These are phyloP conservation scores for Onychomys leucogaster DNA, from an alignment of 2,797 vertebrate species.

Conservation along the genomic window DNA sequence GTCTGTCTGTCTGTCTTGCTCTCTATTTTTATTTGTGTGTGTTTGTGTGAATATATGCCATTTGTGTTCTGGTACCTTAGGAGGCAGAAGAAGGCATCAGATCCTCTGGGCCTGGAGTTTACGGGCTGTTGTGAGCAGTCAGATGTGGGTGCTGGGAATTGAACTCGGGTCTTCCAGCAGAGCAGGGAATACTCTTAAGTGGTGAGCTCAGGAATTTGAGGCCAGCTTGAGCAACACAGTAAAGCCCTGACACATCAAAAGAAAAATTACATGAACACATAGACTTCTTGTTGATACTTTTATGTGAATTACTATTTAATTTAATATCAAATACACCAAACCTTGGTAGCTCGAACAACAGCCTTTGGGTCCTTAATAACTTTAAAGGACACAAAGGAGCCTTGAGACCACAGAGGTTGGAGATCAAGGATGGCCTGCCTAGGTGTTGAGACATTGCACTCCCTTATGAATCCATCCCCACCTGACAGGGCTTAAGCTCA, in stretches of 20 bases:
- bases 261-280: background rate
- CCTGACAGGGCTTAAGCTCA: background rate
- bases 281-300: slow-evolving; percentile 13
- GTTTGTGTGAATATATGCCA: background rate
- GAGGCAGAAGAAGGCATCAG: background rate
- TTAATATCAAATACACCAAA: slow-evolving; percentile 33
- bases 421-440: background rate
- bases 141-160: background rate
- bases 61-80: background rate
- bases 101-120: background rate
- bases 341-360: slow-evolving; percentile 12
- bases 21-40: background rate
- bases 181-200: background rate
- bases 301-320: slow-evolving; percentile 48
- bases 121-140: background rate
- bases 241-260: background rate
- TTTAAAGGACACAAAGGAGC: background rate
- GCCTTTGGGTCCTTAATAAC: background rate
- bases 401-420: background rate
- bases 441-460: background rate
- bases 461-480: background rate
- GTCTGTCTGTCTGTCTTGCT: background rate
- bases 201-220: background rate
- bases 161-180: background rate
- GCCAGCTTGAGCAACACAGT: background rate